phyloP scores from a whole-genome alignment of 2,113 vertebrate genomes.

The Nymphicus hollandicus region DNA sequence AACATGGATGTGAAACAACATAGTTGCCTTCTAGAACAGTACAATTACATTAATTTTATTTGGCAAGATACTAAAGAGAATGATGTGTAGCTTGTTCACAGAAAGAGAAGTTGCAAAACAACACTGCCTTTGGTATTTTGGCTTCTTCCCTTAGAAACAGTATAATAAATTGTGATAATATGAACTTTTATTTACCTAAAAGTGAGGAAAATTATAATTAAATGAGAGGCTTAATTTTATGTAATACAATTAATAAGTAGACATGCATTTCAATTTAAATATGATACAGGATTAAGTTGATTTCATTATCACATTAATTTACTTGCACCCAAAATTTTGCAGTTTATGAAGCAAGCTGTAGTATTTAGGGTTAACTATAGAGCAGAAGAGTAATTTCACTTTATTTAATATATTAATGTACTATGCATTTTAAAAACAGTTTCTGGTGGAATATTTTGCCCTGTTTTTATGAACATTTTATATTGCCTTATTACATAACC shows the following conservation, averaged over 20 bases:
- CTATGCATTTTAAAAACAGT: neutral
- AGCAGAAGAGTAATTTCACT: neutral
- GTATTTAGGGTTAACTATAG: neutral
- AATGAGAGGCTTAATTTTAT: neutral
- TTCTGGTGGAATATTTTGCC: neutral
- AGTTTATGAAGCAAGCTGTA: neutral
- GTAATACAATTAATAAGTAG: neutral
- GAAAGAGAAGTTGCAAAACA: neutral
- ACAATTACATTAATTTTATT: neutral
- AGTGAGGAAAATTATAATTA: neutral
- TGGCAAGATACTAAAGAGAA: neutral
- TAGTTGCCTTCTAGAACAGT: neutral
- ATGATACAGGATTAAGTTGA: neutral
- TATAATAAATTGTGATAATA: neutral
- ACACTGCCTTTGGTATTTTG: neutral
- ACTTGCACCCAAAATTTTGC: conserved; percentile 5
- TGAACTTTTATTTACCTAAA: neutral
- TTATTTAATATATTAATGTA: neutral
- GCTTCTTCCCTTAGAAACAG: neutral
- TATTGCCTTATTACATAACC: neutral
- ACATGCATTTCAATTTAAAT: neutral
- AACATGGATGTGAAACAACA: accelerated
- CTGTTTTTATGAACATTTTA: neutral
- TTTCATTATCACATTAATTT: conserved; percentile 16
- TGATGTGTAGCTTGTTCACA: neutral